A percentile compares a stretch with the other conserved stretches of the same genome.
phyloP scores from a whole-genome alignment of 2,797 vertebrate genomes.

The Brachyrhaphis roseni region DNA sequence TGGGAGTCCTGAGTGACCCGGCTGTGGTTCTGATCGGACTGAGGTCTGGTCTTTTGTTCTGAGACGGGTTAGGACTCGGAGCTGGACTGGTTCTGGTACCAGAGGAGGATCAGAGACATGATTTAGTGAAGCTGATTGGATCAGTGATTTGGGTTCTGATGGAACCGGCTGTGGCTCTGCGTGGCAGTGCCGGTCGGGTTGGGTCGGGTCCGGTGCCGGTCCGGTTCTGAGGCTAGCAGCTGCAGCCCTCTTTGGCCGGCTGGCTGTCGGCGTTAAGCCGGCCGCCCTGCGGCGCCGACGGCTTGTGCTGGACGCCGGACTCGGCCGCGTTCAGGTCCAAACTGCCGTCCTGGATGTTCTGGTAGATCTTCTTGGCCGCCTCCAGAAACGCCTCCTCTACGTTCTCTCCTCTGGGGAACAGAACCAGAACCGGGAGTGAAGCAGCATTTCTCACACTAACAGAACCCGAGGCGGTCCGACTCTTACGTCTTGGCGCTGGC shows the following conservation, averaged over 20 bases:
- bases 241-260: constrained; percentile 93
- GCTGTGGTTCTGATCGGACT: not conserved
- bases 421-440: not conserved
- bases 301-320: constrained; percentile 97
- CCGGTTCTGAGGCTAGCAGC: constrained; percentile 86
- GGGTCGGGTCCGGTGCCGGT: constrained; percentile 9
- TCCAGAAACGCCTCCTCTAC: constrained; percentile 97
- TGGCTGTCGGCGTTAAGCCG: constrained; percentile 93
- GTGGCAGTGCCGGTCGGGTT: not conserved
- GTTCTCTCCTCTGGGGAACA: constrained; percentile 88
- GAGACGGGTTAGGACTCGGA: not conserved
- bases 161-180: not conserved
- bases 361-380: constrained; percentile 98
- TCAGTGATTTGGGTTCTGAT: constrained; percentile 2
- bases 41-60: not conserved
- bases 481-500: constrained; percentile 99
- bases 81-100: constrained; percentile 1
- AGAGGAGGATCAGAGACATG: not conserved
- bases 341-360: constrained; percentile 98
- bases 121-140: not conserved
- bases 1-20: not conserved
- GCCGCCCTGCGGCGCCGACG: constrained; percentile 91
- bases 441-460: not conserved
- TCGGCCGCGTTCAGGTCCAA: constrained; percentile 97
- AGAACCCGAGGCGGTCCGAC: not conserved